Conservation (phyloP, 2,113 vertebrate genomes). For the Rhea americana region DNA sequence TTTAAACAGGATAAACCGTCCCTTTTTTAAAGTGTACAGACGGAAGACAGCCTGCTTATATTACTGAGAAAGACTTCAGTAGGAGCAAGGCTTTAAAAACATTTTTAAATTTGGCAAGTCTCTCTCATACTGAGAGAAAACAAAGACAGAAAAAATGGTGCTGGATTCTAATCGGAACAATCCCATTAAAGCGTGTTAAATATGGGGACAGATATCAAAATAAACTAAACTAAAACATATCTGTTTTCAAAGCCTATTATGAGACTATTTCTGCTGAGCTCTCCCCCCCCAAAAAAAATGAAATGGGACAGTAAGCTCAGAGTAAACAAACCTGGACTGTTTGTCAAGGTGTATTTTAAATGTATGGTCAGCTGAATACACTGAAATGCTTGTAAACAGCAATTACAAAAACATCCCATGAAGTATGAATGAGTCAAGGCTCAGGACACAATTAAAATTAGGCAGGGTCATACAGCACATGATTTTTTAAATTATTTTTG, state of each 20-base stretch:
- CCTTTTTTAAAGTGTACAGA: conserved; percentile 5
- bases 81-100: conserved; percentile 18
- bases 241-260: neutral
- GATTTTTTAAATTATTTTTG: neutral
- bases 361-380: neutral
- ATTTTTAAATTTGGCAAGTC: neutral
- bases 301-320: neutral
- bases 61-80: neutral
- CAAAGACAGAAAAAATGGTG: neutral
- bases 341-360: neutral
- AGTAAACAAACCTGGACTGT: neutral
- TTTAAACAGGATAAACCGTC: conserved; percentile 41
- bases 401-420: neutral
- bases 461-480: neutral
- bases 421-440: neutral
- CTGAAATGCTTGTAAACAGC: neutral
- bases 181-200: neutral
- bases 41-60: neutral
- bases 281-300: neutral
- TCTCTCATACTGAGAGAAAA: neutral
- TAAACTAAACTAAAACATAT: neutral
- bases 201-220: neutral
- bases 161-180: neutral
- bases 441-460: neutral
- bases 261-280: neutral